Evolutionary conservation across 2,888 invertebrate species (phyloP), one percentile per base, ranked within the genome.

Genomic region (Microctonus hyperodae): DNA sequence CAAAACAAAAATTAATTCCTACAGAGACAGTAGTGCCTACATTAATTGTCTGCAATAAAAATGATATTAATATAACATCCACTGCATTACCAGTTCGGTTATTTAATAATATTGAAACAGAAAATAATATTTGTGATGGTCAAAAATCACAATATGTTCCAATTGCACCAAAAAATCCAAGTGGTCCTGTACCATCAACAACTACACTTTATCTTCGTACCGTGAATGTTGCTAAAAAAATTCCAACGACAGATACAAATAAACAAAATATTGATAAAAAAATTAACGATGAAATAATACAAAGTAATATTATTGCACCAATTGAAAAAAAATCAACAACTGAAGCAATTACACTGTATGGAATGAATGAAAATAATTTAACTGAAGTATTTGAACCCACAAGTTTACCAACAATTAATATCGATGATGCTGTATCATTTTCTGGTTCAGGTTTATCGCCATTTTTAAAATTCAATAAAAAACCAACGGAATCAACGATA

Each of bases 331-430:
- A 62, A 28, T 10, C 31, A 13, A 1, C 23, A 0, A 31, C 37
- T 0, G 83, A 81, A 70, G 77, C 79, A 22, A 77, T 83, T 28
- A 83, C 83, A 0, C 71, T 83, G 2, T 83, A 83, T 50, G 75
- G 76, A 0, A 6, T 9, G 4, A 76, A 69, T 13, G 83, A 79
- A 16, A 75, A 70, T 23, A 75, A 69, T 33, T 59, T 74, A 0
- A 75, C 70, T 31, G 72, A 76, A 2, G 70, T 75, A 2, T 16
- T 82, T 20, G 74, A 78, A 2, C 31, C 71, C 6, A 66, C 75
- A 5, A 73, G 70, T 28, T 70, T 82, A 69, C 78, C 81, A 2
- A 68, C 73, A 5, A 74, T 83, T 25, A 77, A 71, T 16, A 53
- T 80, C 1, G 82, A 82, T 2, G 78, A 78, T 4, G 75, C 76